These are phyloP conservation scores for Rhorus exstirpatorius DNA, from an alignment of 2,888 invertebrate species.

Conservation along the genomic window DNA sequence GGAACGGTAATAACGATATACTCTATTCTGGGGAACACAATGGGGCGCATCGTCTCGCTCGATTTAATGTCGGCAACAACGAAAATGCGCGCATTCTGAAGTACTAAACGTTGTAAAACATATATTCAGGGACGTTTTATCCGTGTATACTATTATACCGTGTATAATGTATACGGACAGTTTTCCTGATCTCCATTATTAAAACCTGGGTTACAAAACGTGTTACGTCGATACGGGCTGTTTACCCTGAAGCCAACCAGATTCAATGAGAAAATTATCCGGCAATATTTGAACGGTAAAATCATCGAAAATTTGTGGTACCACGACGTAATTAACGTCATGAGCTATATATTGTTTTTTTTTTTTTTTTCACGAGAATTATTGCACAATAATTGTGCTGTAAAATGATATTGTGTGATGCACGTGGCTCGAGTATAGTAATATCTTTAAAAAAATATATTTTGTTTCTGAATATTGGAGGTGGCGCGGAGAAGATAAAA, in stretches of 20 bases:
- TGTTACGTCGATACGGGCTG: constrained; percentile 37
- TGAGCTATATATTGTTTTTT: too few relatives aligned
- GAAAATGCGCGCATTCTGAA: constrained; percentile 39
- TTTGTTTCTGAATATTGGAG: not conserved
- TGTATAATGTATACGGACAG: constrained; percentile 46
- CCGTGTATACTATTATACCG: constrained; percentile 25
- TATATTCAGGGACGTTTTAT: constrained; percentile 45
- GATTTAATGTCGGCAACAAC: constrained; percentile 56
- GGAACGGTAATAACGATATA: constrained; percentile 63
- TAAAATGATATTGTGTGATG: too few relatives aligned
- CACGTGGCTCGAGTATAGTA: too few relatives aligned
- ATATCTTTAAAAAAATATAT: too few relatives aligned
- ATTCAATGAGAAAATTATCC: constrained; percentile 17
- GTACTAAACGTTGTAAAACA: constrained; percentile 59
- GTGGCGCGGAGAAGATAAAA: not conserved
- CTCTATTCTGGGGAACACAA: constrained; percentile 60
- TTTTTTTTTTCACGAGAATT: not conserved
- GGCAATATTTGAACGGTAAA: not conserved
- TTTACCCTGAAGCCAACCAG: constrained; percentile 32
- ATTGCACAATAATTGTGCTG: not conserved
- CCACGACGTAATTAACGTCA: not conserved
- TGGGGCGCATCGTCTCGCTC: constrained; percentile 57
- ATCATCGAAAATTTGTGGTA: not conserved
- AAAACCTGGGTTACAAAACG: constrained; percentile 45
- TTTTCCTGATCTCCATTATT: constrained; percentile 55